Evolutionary conservation across 1,140 invertebrate genomes (phyloP).

Genomic region (Macrocentrus cingulum): DNA sequence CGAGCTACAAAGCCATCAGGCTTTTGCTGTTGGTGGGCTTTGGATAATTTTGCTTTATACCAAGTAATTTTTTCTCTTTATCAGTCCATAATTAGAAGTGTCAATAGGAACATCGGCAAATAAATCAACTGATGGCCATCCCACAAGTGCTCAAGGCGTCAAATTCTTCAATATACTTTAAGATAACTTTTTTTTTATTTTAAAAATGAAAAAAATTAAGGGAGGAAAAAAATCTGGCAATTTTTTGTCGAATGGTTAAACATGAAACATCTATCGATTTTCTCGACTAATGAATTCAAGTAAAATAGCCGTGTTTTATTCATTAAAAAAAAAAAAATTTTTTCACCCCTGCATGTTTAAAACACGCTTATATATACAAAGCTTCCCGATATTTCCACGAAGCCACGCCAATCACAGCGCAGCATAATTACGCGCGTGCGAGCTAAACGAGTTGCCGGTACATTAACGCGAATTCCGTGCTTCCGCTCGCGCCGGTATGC

Average conservation of each 20-base stretch:
- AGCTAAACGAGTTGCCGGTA: slow-evolving; percentile 35
- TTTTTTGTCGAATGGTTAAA: no score
- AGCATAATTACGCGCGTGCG: slow-evolving; percentile 54
- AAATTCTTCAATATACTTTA: no score
- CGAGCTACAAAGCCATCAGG: slow-evolving; percentile 1
- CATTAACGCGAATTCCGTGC: slow-evolving; percentile 9
- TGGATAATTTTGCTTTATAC: neutral
- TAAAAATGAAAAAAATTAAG: no score
- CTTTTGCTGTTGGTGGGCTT: no score
- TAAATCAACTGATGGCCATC: no score
- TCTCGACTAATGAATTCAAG: slow-evolving; percentile 59
- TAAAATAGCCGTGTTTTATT: slow-evolving; percentile 44
- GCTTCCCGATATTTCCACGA: slow-evolving; percentile 49
- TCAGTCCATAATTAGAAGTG: no score
- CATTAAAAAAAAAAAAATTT: no score
- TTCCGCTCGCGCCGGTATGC: neutral
- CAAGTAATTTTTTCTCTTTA: slow-evolving; percentile 7
- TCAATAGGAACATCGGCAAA: no score
- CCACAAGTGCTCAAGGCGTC: no score
- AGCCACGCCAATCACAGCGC: slow-evolving; percentile 58
- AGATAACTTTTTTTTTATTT: slow-evolving; percentile 2
- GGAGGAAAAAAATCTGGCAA: no score
- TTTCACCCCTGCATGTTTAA: slow-evolving; percentile 32
- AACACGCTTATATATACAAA: slow-evolving; percentile 21
- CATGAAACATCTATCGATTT: slow-evolving; percentile 52